Conservation (phyloP, 2,113 vertebrate genomes). For the Elephantulus edwardii region DNA sequence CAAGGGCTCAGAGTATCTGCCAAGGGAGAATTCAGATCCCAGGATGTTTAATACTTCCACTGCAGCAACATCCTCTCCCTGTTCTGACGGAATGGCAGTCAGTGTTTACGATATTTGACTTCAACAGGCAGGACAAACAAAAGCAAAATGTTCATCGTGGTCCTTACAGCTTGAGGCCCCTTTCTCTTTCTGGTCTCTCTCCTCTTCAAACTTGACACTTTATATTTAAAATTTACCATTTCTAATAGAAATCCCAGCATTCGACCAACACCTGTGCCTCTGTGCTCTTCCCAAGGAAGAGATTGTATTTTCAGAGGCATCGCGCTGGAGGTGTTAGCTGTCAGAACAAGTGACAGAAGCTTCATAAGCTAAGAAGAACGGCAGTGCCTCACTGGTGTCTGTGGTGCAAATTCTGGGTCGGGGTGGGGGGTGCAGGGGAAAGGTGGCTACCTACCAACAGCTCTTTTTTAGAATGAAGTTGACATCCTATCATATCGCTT, state of each 20-base stretch:
- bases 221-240: not conserved
- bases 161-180: not conserved
- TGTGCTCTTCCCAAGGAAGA: not conserved
- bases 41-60: not conserved
- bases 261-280: not conserved
- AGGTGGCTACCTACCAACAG: not conserved
- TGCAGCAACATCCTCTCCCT: too few species aligned
- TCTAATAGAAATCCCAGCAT: not conserved
- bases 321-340: not conserved
- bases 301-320: not conserved
- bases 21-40: not conserved
- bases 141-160: not conserved
- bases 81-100: not conserved
- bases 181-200: not conserved
- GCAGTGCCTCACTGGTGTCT: too few species aligned
- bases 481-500: conserved; percentile 8
- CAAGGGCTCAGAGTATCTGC: not conserved
- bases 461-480: conserved; percentile 34
- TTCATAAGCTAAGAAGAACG: not conserved
- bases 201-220: not conserved
- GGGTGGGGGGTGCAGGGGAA: not conserved
- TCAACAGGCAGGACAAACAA: not conserved
- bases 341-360: not conserved
- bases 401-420: not conserved
- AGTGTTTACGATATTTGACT: not conserved